A percentile compares a stretch with the other conserved stretches of the same genome.
These are phyloP conservation scores for Tolmerus cingulatus DNA, from an alignment of 2,888 invertebrate genomes.

Conservation along the genomic window DNA sequence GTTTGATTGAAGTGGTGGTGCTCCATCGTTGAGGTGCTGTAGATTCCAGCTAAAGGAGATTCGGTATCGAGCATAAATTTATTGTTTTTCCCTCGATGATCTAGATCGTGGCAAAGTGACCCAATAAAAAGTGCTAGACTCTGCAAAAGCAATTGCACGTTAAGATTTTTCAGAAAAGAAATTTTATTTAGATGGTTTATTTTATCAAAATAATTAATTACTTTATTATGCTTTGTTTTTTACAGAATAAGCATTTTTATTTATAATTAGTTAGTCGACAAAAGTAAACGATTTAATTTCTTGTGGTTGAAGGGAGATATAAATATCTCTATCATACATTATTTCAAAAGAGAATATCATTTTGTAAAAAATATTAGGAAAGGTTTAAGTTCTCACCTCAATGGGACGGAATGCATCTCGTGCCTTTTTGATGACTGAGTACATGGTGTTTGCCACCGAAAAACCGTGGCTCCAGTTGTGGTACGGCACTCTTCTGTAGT, in stretches of 20 bases:
- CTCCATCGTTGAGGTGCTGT: slow-evolving; percentile 86
- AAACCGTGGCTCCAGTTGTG: slow-evolving; percentile 91
- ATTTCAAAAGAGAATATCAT: too few species aligned
- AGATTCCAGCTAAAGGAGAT: slow-evolving; percentile 83
- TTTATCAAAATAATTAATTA: too few species aligned
- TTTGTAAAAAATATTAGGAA: neutral
- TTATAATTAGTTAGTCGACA: too few species aligned
- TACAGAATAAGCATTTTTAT: too few species aligned
- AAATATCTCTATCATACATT: too few species aligned
- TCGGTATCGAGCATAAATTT: slow-evolving; percentile 85
- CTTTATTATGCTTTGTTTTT: too few species aligned
- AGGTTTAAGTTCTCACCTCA: slow-evolving; percentile 65
- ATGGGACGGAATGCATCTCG: slow-evolving; percentile 67
- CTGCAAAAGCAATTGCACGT: slow-evolving; percentile 54
- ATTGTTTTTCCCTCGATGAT: slow-evolving; percentile 87
- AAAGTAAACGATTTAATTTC: too few species aligned
- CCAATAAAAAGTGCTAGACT: slow-evolving; percentile 80
- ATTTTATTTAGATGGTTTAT: too few species aligned
- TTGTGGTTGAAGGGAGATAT: too few species aligned
- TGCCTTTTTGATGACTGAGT: slow-evolving; percentile 73
- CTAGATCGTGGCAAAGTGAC: slow-evolving; percentile 84
- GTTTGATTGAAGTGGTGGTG: slow-evolving; percentile 91
- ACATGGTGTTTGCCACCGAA: slow-evolving; percentile 86
- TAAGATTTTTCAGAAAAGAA: too few species aligned
- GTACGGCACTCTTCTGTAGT: slow-evolving; percentile 83